Percentiles rank a stretch among this genome's conserved stretches.
These are phyloP conservation scores for Bucco capensis DNA, from an alignment of 2,113 vertebrate species.

Conservation along the genomic window DNA sequence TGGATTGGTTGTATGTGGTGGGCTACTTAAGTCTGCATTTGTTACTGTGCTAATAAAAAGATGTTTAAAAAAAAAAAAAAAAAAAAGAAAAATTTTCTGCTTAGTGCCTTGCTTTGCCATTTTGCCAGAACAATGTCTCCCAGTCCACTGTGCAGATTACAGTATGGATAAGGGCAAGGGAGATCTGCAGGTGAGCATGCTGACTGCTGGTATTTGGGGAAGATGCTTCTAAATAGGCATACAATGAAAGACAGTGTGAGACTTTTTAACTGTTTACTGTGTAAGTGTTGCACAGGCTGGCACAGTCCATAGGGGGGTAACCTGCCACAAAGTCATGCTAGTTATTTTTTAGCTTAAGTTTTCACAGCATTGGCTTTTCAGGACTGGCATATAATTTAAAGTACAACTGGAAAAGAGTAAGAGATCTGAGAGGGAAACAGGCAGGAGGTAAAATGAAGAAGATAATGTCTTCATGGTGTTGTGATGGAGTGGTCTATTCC, in stretches of 20 bases:
- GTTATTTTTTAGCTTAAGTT: neutral
- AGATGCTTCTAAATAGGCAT: neutral
- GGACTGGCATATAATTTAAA: neutral
- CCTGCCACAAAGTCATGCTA: neutral
- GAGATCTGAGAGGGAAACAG: neutral
- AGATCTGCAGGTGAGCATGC: neutral
- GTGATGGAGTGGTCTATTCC: neutral
- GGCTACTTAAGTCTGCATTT: constrained; percentile 79
- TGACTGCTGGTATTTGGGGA: neutral
- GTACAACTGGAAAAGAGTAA: neutral
- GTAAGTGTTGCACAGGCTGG: neutral
- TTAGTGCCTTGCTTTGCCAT: constrained; percentile 4
- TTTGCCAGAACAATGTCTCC: neutral
- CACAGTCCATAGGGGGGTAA: neutral
- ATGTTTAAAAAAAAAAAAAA: constrained; percentile 68
- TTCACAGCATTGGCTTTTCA: neutral
- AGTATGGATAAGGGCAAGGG: neutral
- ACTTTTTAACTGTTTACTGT: neutral
- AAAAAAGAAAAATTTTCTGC: neutral
- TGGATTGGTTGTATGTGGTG: constrained; percentile 81
- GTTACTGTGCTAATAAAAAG: constrained; percentile 86
- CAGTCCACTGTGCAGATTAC: neutral
- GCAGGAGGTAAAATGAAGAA: neutral
- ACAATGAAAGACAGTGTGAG: neutral
- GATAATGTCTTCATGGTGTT: neutral